Conservation (phyloP, 2,113 vertebrate genomes). For the Anarrhichthys ocellatus region DNA sequence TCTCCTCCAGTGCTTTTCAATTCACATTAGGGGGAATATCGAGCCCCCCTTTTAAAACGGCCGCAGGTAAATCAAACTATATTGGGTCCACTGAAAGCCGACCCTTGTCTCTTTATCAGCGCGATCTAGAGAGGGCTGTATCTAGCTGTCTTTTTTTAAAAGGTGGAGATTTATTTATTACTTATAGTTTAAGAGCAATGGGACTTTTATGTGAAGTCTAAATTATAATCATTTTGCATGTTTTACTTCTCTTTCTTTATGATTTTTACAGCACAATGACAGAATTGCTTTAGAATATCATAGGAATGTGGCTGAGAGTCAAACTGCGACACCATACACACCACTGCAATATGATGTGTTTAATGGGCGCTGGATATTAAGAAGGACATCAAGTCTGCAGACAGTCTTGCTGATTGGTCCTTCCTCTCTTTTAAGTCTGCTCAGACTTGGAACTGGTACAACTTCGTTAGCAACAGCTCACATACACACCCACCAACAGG, state of each 20-base stretch:
- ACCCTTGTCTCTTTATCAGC: conserved; percentile 48
- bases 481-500: conserved; percentile 4
- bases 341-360: background rate
- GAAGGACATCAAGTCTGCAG: conserved; percentile 20
- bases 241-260: conserved; percentile 11
- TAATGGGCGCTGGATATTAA: conserved; percentile 17
- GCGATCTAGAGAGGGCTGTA: conserved; percentile 38
- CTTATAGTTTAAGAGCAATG: conserved; percentile 21
- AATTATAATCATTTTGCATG: conserved; percentile 47
- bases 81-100: conserved; percentile 55
- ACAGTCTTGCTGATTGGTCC: background rate
- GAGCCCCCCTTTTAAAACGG: conserved; percentile 57
- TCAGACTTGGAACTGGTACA: conserved; percentile 22
- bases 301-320: conserved; percentile 8
- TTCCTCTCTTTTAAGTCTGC: conserved; percentile 21
- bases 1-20: conserved; percentile 77
- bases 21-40: conserved; percentile 73
- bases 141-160: conserved; percentile 28
- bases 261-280: conserved; percentile 16
- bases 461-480: conserved; percentile 26
- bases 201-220: conserved; percentile 49
- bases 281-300: conserved; percentile 10
- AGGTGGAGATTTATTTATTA: conserved; percentile 19
- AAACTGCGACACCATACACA: background rate
- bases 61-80: conserved; percentile 71